Percentiles rank a stretch among this genome's conserved stretches.
Evolutionary conservation across 1,140 invertebrate species (phyloP).

Genomic region (Drosophila littoralis): DNA sequence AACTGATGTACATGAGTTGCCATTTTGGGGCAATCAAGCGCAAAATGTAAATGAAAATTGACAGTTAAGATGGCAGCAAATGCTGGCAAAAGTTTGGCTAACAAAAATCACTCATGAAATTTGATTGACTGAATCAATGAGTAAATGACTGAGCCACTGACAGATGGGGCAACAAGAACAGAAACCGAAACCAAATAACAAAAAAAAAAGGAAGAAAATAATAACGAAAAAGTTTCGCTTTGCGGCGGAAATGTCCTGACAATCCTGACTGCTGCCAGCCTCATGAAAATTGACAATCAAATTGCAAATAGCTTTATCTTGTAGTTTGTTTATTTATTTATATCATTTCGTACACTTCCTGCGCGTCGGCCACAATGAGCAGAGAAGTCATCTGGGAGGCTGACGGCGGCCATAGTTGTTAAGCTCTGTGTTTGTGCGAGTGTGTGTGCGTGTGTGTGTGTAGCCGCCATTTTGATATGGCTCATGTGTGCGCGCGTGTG

Average conservation of each 20-base stretch:
- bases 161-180: slow-evolving; percentile 37
- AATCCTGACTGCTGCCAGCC: slow-evolving; percentile 38
- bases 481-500: slow-evolving; percentile 31
- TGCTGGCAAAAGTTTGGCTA: slow-evolving; percentile 56
- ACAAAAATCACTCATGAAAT: slow-evolving; percentile 78
- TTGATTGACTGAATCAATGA: slow-evolving; percentile 80
- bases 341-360: slow-evolving; percentile 81
- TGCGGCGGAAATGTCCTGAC: slow-evolving; percentile 70
- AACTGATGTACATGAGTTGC: slow-evolving; percentile 13
- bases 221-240: slow-evolving; percentile 58
- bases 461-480: slow-evolving; percentile 50
- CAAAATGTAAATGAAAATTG: slow-evolving; percentile 78
- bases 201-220: neutral
- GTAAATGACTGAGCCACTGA: slow-evolving; percentile 68
- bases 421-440: slow-evolving; percentile 39
- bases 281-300: slow-evolving; percentile 83
- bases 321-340: slow-evolving; percentile 82
- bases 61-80: slow-evolving; percentile 57
- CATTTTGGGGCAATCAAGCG: slow-evolving; percentile 52
- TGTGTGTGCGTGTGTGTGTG: slow-evolving; percentile 8
- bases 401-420: slow-evolving; percentile 62
- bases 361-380: slow-evolving; percentile 64
- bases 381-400: slow-evolving; percentile 33
- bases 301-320: slow-evolving; percentile 83
- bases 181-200: neutral